These are phyloP conservation scores for Plodia interpunctella DNA, from an alignment of 1,140 invertebrate genomes.

Conservation along the genomic window DNA sequence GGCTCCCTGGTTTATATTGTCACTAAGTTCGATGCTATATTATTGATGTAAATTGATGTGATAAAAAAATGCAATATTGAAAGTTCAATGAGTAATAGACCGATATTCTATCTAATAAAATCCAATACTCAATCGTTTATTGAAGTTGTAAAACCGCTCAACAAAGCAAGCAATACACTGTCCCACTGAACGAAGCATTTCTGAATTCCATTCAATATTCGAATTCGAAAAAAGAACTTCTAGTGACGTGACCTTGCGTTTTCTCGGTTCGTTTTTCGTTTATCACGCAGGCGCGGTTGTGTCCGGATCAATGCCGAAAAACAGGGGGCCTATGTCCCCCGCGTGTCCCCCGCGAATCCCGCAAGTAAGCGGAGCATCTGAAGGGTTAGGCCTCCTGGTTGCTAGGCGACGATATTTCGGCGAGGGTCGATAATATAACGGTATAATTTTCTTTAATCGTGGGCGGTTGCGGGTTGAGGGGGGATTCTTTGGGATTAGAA, in stretches of 20 bases:
- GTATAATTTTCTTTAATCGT: constrained; percentile 68
- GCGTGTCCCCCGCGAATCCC: constrained; percentile 46
- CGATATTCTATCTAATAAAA: no score
- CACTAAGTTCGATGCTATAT: no score
- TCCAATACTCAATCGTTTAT: no score
- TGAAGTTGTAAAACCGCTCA: no score
- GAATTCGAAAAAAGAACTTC: constrained; percentile 68
- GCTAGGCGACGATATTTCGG: constrained; percentile 60
- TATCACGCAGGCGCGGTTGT: constrained; percentile 66
- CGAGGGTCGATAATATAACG: constrained; percentile 57
- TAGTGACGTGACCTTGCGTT: constrained; percentile 70
- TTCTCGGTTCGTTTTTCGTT: constrained; percentile 65
- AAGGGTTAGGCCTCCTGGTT: constrained; percentile 63
- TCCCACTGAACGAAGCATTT: constrained; percentile 55
- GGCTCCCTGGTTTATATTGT: no score
- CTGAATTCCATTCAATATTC: constrained; percentile 70
- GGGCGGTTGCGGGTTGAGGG: constrained; percentile 25
- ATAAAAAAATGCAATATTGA: no score
- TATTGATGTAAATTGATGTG: no score
- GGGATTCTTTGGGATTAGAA: not conserved
- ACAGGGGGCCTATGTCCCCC: constrained; percentile 51
- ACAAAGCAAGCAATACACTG: constrained; percentile 22
- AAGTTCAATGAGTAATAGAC: no score
- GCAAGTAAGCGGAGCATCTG: constrained; percentile 69
- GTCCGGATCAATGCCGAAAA: constrained; percentile 71